Conservation (phyloP, 2,113 vertebrate genomes). For the Phalacrocorax pelagicus region DNA sequence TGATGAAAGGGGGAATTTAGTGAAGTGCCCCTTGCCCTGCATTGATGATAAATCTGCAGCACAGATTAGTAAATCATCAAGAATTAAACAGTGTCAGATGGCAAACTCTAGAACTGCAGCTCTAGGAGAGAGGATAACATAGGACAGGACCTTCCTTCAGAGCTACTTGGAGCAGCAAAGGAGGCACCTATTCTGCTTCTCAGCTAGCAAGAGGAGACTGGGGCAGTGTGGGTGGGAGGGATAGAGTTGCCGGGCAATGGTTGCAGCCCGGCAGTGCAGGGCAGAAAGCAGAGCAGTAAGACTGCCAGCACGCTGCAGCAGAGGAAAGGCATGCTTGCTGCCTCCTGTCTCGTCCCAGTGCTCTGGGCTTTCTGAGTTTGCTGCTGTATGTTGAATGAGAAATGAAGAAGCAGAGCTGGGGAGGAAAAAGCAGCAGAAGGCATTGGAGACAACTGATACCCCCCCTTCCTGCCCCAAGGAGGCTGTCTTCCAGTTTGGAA, state of each 20-base stretch:
- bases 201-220: not conserved
- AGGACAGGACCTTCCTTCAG: not conserved
- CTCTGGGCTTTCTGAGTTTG: not conserved
- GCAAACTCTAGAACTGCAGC: not conserved
- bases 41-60: not conserved
- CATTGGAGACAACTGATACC: not conserved
- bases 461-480: not conserved
- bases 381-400: not conserved
- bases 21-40: not conserved
- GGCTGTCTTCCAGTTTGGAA: not conserved
- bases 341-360: not conserved
- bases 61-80: not conserved
- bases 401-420: not conserved
- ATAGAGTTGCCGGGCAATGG: not conserved
- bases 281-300: not conserved
- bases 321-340: not conserved
- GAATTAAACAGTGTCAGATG: not conserved
- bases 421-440: not conserved
- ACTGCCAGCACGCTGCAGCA: not conserved
- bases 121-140: not conserved
- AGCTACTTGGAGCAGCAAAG: not conserved
- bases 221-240: not conserved
- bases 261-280: not conserved
- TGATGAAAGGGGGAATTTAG: not conserved
- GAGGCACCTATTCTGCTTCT: not conserved